Conservation (phyloP, 2,888 invertebrate species). For the Hypolimnas misippus region DNA sequence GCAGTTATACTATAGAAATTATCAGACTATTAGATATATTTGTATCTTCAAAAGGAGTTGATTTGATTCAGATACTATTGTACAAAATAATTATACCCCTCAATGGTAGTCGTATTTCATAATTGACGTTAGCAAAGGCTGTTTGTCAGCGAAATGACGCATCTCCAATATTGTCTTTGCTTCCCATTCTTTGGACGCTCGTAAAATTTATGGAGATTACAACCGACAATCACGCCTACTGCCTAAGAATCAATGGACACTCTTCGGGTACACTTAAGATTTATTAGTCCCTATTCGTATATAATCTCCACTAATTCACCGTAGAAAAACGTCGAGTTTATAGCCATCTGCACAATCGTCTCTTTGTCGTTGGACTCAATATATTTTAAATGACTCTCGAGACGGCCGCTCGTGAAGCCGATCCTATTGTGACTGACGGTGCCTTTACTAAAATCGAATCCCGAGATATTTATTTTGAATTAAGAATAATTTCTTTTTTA, state of each 20-base stretch:
- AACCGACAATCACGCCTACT: slow-evolving; percentile 72
- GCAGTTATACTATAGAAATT: background rate
- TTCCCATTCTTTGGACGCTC: slow-evolving; percentile 28
- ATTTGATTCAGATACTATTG: background rate
- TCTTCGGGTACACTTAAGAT: slow-evolving; percentile 64
- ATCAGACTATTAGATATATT: background rate
- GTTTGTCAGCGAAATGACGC: slow-evolving; percentile 37
- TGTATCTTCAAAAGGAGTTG: background rate
- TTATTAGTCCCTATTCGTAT: slow-evolving; percentile 78
- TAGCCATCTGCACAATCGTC: slow-evolving; percentile 72
- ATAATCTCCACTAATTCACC: slow-evolving; percentile 81
- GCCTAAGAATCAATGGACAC: slow-evolving; percentile 72
- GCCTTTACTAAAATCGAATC: slow-evolving; percentile 66
- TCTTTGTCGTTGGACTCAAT: slow-evolving; percentile 75
- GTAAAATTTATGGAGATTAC: slow-evolving; percentile 78
- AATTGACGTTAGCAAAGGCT: slow-evolving; percentile 23
- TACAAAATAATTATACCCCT: slow-evolving; percentile 23
- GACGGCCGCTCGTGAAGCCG: slow-evolving; percentile 65
- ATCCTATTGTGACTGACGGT: slow-evolving; percentile 72
- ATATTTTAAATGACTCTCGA: slow-evolving; percentile 80
- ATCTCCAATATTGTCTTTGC: slow-evolving; percentile 20
- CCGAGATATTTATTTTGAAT: slow-evolving; percentile 68
- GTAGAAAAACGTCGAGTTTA: slow-evolving; percentile 77
- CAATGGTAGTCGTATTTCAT: slow-evolving; percentile 18
- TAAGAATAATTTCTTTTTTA: slow-evolving; percentile 81